Base-by-base conservation (phyloP, 2,797 vertebrate species). In the Acomys russatus region DNA sequence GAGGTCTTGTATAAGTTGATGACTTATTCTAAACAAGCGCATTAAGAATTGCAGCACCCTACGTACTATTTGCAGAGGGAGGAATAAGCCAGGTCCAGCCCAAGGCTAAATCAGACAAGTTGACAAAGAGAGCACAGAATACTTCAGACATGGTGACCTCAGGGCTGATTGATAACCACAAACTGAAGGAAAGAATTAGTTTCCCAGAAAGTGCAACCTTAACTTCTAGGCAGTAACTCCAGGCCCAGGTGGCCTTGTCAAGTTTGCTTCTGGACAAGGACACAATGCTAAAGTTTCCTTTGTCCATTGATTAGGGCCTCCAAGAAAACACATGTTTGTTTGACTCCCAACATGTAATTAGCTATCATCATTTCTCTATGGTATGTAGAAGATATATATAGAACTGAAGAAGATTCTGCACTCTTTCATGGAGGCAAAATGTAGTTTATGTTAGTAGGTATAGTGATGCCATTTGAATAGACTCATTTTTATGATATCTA, bases 361-460 rank as follows among this genome's bases (percentile, higher is more conserved):
- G 3, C 20, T 23, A 2, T 11, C 28, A 73, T 33, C 22, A 38
- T n/a, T 11, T 84, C 17, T 73, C 1, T 30, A 25, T 10, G 9
- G 1, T 44, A 51, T 33, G 11, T 70, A 23, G 3, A n/a, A 66
- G 38, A 44, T 18, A 2, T 3, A 44, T 18, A 2, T 3, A 49
- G 28, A 71, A 23, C 17, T 11, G 54, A 76, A 30, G 17, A 28
- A 4, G 0, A 6, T 25, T 76, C 1, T 10, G 1, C 0, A 0
- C 20, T 15, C 4, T 11, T 66, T 15, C 9, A n/a, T 3, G 6
- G 56, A 38, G 30, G 5, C 3, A 70, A 30, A 2, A 5, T 33
- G 10, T 7, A 2, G 7, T n/a, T 38, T 49, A n/a, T 44, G 17
- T 38, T 33, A 3, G n/a, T 0, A 44, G 12, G 1, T 25, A 49